phyloP scores from a whole-genome alignment of 1,140 invertebrate species.

The Cyclargus thomasi region DNA sequence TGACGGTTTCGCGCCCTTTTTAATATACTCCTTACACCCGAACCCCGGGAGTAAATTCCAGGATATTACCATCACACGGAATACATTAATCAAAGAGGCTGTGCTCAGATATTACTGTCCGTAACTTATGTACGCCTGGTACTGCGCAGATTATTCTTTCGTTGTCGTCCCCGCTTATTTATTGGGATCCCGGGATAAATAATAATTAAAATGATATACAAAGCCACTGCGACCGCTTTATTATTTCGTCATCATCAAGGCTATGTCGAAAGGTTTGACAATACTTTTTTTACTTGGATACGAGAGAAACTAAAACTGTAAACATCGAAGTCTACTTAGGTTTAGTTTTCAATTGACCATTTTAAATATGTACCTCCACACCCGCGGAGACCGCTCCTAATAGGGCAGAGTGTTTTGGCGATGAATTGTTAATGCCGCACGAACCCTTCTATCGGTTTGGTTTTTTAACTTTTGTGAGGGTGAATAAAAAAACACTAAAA shows the following conservation, averaged over 20 bases:
- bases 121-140: slow-evolving; percentile 11
- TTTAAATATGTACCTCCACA: slow-evolving; percentile 34
- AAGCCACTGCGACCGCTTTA: background rate
- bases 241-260: background rate
- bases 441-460: slow-evolving; percentile 48
- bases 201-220: background rate
- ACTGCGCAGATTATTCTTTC: slow-evolving; percentile 14
- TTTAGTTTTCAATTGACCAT: slow-evolving; percentile 17
- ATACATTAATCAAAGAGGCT: slow-evolving; percentile 15
- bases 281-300: no score
- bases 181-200: background rate
- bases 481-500: slow-evolving; percentile 26
- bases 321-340: background rate
- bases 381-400: slow-evolving; percentile 34
- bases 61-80: slow-evolving; percentile 10
- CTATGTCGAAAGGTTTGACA: no score
- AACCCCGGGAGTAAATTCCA: background rate
- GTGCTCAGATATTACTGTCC: slow-evolving; percentile 11
- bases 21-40: slow-evolving; percentile 1
- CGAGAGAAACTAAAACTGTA: no score
- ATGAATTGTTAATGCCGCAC: slow-evolving; percentile 58
- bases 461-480: slow-evolving; percentile 38
- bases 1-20: slow-evolving; percentile 9
- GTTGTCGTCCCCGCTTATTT: slow-evolving; percentile 7
- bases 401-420: slow-evolving; percentile 45